Conservation (phyloP, 2,888 invertebrate genomes). For the Cylindroiulus punctatus region DNA sequence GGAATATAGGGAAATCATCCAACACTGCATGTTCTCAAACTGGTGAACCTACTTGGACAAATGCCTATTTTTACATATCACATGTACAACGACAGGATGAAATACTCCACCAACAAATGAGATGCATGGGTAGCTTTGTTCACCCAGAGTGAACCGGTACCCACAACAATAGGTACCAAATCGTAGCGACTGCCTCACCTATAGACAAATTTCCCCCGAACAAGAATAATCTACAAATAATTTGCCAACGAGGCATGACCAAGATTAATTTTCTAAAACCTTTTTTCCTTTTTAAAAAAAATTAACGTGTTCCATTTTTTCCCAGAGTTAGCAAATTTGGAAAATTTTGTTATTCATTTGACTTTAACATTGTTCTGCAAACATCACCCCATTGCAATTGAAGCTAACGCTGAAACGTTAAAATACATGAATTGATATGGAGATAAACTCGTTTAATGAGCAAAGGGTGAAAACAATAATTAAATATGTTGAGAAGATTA, state of each 20-base stretch:
- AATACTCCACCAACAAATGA: neutral
- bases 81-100: neutral
- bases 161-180: neutral
- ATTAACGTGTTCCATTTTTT: too few species aligned
- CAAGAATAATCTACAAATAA: neutral
- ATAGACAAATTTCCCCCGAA: neutral
- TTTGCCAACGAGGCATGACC: neutral
- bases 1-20: neutral
- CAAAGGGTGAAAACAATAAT: too few species aligned
- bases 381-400: too few species aligned
- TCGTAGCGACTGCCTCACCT: neutral
- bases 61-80: neutral
- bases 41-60: neutral
- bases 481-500: too few species aligned
- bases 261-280: neutral
- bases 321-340: too few species aligned
- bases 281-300: neutral
- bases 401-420: too few species aligned
- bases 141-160: slow-evolving; percentile 21
- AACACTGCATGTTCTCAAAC: neutral
- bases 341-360: too few species aligned
- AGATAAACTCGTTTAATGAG: too few species aligned
- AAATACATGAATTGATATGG: too few species aligned
- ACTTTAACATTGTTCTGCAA: too few species aligned
- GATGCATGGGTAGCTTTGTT: neutral